Evolutionary conservation across 1,140 invertebrate species (phyloP).

Genomic region (Diabrotica undecimpunctata): DNA sequence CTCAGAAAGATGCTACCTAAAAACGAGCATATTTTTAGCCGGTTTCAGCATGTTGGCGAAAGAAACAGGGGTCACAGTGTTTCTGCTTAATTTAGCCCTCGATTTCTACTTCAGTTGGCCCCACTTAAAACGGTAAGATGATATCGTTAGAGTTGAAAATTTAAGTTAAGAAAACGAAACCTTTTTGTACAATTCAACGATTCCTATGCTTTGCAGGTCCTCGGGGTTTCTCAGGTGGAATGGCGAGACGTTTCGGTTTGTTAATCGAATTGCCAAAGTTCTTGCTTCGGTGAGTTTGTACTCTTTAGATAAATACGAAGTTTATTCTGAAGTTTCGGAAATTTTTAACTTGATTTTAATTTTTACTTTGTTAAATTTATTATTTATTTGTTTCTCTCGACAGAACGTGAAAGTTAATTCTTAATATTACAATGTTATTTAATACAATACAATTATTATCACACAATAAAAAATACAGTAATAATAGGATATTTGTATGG

Average conservation of each 20-base stretch:
- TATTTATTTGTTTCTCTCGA: no score
- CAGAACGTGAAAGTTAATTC: no score
- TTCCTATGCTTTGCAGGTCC: constrained; percentile 49
- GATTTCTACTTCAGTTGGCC: constrained; percentile 71
- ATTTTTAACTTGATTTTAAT: no score
- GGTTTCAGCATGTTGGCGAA: constrained; percentile 86
- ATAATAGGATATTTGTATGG: no score
- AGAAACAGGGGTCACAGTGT: constrained; percentile 85
- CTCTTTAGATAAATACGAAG: no score
- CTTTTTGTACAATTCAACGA: background rate
- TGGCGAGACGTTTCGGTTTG: constrained; percentile 55
- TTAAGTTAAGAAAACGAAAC: no score
- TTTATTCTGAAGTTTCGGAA: no score
- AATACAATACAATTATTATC: no score
- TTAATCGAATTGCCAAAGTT: constrained; percentile 59
- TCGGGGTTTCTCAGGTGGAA: constrained; percentile 58
- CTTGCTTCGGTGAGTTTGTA: constrained; percentile 55
- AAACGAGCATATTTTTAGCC: constrained; percentile 58
- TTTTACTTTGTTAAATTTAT: no score
- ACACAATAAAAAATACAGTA: no score
- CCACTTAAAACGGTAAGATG: constrained; percentile 61
- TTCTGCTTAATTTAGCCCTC: constrained; percentile 69
- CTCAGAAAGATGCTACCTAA: no score
- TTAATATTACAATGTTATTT: no score
- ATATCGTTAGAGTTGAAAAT: background rate